phyloP scores from a whole-genome alignment of 2,888 invertebrate species.

The Megaustenia siamemsis region DNA sequence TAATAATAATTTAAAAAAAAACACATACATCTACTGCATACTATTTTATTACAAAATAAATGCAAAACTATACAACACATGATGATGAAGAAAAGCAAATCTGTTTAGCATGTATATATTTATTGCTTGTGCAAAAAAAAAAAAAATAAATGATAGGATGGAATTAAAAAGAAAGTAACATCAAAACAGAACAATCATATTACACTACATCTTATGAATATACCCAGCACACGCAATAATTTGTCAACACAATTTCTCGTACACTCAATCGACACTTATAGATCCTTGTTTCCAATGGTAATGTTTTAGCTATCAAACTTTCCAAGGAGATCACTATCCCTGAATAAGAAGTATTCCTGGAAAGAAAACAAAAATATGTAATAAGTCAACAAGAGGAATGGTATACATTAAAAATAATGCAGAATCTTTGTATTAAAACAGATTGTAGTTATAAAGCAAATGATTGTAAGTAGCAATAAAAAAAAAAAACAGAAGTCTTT shows the following conservation, averaged over 20 bases:
- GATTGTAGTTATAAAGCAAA: too few relatives aligned
- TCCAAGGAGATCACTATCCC: slow-evolving; percentile 97
- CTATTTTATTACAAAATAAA: slow-evolving; percentile 5
- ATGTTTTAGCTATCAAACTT: slow-evolving; percentile 83
- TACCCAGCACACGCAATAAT: neutral
- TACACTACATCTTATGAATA: neutral
- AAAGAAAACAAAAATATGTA: slow-evolving; percentile 59
- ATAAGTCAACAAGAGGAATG: neutral
- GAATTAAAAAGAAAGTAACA: neutral
- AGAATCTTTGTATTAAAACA: neutral
- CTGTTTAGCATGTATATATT: neutral
- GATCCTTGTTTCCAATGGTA: neutral
- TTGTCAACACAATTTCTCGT: too few relatives aligned
- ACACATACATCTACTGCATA: too few relatives aligned
- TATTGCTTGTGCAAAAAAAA: neutral
- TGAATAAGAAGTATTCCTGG: slow-evolving; percentile 93
- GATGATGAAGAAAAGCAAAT: neutral
- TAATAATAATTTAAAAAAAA: too few relatives aligned
- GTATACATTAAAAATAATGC: neutral
- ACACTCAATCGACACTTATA: neutral
- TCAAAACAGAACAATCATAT: neutral
- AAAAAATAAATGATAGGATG: neutral
- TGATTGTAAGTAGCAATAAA: too few relatives aligned
- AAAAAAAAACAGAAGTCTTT: too few relatives aligned
- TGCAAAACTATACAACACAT: neutral